phyloP scores from a whole-genome alignment of 2,113 vertebrate genomes.

The Pseudolaguvia tuberculata region DNA sequence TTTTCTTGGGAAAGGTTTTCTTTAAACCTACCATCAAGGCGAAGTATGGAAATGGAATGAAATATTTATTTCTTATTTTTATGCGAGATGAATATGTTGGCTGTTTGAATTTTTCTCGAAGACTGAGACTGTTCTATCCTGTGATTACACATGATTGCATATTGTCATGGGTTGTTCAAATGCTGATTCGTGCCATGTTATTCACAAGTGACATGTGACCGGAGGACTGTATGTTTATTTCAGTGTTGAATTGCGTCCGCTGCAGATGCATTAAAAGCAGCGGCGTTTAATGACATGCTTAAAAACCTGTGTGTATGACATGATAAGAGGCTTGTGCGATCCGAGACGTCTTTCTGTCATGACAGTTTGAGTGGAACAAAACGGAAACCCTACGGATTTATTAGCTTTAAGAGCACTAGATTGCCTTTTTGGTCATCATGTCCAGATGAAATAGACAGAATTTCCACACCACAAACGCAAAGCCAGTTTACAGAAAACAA shows the following conservation, averaged over 20 bases:
- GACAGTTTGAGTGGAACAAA: not conserved
- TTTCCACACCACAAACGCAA: not conserved
- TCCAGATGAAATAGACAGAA: not conserved
- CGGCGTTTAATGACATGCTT: slow-evolving; percentile 9
- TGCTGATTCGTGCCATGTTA: not conserved
- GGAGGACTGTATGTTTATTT: not conserved
- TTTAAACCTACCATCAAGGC: too few species aligned
- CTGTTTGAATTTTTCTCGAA: not conserved
- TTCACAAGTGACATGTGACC: not conserved
- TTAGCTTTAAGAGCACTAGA: slow-evolving; percentile 1
- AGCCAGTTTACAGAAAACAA: not conserved
- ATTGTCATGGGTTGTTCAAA: not conserved
- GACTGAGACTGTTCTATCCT: not conserved
- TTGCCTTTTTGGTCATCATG: not conserved
- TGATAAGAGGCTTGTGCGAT: not conserved
- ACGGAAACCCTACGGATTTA: not conserved
- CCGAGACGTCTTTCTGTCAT: not conserved
- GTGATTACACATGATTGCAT: slow-evolving; percentile 8
- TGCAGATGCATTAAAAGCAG: not conserved
- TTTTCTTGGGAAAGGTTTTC: too few species aligned
- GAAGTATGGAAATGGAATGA: not conserved
- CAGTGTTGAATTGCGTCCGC: not conserved
- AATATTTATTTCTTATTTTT: not conserved
- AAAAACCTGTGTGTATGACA: not conserved
- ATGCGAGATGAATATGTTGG: not conserved